Base-by-base conservation (phyloP, 2,888 invertebrate genomes). In the Ochlodes sylvanus region DNA sequence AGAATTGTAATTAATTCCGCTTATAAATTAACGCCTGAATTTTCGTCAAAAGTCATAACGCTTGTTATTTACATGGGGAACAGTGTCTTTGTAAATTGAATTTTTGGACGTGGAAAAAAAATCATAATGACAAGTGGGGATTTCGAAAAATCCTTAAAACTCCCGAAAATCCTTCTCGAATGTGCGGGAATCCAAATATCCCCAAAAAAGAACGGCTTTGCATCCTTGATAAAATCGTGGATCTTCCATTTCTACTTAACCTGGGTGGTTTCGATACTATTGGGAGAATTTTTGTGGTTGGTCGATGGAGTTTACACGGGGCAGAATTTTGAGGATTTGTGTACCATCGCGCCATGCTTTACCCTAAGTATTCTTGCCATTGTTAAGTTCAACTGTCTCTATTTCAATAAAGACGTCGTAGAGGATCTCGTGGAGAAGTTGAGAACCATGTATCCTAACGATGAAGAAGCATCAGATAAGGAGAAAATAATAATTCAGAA, bases 271-370 rank as follows among this genome's bases (percentile, higher is more conserved):
- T 73, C 77, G 86, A 86, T 61, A 76, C 86, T 5, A 65, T 83
- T 7, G 87, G 88, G 81, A 0, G 90, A 90, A 77, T 73, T 84
- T 0, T 76, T 73, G 5, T 86, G 84, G 84, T 27, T 88, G 0
- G 60, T 81, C 0, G 83, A 86, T 7, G 87, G 84, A 0, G 75
- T 87, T 15, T 68, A 71, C 52, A 71, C 63, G 1, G 82, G 81
- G 0, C 81, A 78, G 38, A 77, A 78, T 12, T 82, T 90, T 62
- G 73, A 83, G 1, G 85, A 89, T 70, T 58, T 89, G 0, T 84
- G 82, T 0, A 68, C 85, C 10, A 76, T 81, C 2, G 79, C 81
- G 0, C 90, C 90, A 0, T 88, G 87, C 41, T 76, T 81, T 0
- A 82, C 84, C 0, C 77, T 88, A 2, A 81, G 82, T 34, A 19